Evolutionary conservation across 2,797 vertebrate genomes (phyloP), one percentile per base, ranked within the genome.

Genomic region (Serranus cabrilla): DNA sequence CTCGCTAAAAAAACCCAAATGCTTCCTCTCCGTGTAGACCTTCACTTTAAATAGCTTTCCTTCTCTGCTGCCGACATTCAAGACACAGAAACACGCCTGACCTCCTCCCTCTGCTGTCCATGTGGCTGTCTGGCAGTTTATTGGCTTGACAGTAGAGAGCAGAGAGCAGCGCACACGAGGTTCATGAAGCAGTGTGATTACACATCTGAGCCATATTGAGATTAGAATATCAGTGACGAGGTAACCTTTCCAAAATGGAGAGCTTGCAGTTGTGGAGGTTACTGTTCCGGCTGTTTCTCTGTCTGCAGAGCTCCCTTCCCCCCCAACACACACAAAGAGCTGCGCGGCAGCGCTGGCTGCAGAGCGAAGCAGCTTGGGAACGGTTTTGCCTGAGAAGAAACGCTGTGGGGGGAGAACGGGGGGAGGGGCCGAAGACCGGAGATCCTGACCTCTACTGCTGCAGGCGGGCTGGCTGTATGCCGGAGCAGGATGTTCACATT

Each of bases 311-410:
- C 64, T 79, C 81, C 83, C 82, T 76, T 62, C 90, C 85, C 85
- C 81, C 63, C 47, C 76, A 72, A 8, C 34, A 43, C 80, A 80
- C 82, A 89, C 83, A 87, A 88, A 89, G 83, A 80, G 71, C 80
- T 7, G 73, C 49, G 75, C 67, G 31, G 66, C 72, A 50, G 76
- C 18, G 16, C 43, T 60, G 55, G 69, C 81, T 72, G 67, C 73
- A 76, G 65, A 80, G 82, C 64, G 9, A 57, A 76, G 66, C 76
- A 80, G 84, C 81, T 69, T 86, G 85, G 82, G 76, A 83, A 78
- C 27, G 80, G 80, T 80, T 83, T 81, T 46, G 76, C 61, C 63
- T 73, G 69, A 71, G 71, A 77, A 77, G 60, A 11, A 23, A 67
- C 21, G 3, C 69, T 31, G 43, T 59, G 65, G 58, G 69, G 72